Evolutionary conservation across 2,888 invertebrate genomes (phyloP).

Genomic region (Dicranocentrus wangi): DNA sequence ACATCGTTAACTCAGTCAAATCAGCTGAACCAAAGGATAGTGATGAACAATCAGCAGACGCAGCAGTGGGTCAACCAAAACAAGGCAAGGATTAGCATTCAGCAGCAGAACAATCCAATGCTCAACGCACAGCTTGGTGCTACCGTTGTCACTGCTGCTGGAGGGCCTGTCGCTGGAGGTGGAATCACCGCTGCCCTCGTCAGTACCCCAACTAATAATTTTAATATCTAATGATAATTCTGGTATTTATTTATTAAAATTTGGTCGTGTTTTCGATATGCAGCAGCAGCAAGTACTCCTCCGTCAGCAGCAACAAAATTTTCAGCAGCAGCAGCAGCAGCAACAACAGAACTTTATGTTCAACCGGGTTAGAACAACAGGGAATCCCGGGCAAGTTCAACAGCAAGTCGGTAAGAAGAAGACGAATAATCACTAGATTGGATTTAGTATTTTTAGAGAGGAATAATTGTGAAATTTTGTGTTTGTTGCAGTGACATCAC

Average conservation of each 20-base stretch:
- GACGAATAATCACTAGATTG: too few species aligned
- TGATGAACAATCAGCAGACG: slow-evolving; percentile 48
- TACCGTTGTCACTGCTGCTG: slow-evolving; percentile 65
- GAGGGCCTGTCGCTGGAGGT: slow-evolving; percentile 40
- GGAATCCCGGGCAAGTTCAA: slow-evolving; percentile 22
- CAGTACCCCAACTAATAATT: too few species aligned
- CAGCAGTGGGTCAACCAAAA: slow-evolving; percentile 49
- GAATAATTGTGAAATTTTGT: too few species aligned
- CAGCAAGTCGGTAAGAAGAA: slow-evolving; percentile 50
- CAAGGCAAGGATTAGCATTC: slow-evolving; percentile 62
- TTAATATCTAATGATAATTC: too few species aligned
- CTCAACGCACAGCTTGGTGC: slow-evolving; percentile 83
- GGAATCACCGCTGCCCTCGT: slow-evolving; percentile 17
- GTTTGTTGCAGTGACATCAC: slow-evolving; percentile 19
- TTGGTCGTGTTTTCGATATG: too few species aligned
- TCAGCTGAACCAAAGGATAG: slow-evolving; percentile 54
- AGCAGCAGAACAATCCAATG: slow-evolving; percentile 88
- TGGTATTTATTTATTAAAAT: too few species aligned
- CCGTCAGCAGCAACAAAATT: slow-evolving; percentile 48
- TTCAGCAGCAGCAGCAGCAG: slow-evolving; percentile 40
- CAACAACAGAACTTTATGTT: slow-evolving; percentile 37
- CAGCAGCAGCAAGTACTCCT: slow-evolving; percentile 49
- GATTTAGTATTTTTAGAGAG: too few species aligned
- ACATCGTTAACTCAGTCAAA: slow-evolving; percentile 37
- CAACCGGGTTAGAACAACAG: slow-evolving; percentile 25